These are phyloP conservation scores for Scaptodrosophila latifasciaeformis DNA, from an alignment of 2,888 invertebrate genomes.

Conservation along the genomic window DNA sequence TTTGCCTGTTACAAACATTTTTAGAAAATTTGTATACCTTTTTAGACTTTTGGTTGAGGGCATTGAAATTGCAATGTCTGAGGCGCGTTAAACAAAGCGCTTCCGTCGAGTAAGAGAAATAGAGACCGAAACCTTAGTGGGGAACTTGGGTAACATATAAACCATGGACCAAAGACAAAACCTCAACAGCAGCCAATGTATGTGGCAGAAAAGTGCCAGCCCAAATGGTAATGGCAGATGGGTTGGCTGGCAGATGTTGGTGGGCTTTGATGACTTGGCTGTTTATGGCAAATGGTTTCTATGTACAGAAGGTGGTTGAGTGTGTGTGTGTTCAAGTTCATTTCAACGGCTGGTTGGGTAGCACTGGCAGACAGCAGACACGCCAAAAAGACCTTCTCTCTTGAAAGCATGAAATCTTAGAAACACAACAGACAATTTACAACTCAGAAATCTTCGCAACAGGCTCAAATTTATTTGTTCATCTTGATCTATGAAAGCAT, in stretches of 20 bases:
- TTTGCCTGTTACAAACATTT: too few species aligned
- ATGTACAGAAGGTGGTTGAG: too few species aligned
- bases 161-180: constrained; percentile 42
- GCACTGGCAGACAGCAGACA: constrained; percentile 22
- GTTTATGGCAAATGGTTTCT: too few species aligned
- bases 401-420: constrained; percentile 6
- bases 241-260: constrained; percentile 20
- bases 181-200: constrained; percentile 11
- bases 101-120: constrained; percentile 52
- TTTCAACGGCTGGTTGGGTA: constrained; percentile 62
- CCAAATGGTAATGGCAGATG: constrained; percentile 4
- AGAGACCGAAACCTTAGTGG: constrained; percentile 26
- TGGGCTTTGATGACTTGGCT: constrained; percentile 28
- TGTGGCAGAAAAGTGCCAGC: constrained; percentile 11
- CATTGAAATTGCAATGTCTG: constrained; percentile 9
- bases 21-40: too few species aligned
- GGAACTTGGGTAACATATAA: constrained; percentile 50
- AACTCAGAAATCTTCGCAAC: constrained; percentile 17
- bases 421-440: constrained; percentile 28
- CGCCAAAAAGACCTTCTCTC: constrained; percentile 39
- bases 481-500: constrained; percentile 71
- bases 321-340: constrained; percentile 60
- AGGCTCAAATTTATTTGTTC: constrained; percentile 66
- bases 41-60: too few species aligned
- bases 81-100: constrained; percentile 56